phyloP scores from a whole-genome alignment of 1,140 invertebrate genomes.

The Telenomus remus region DNA sequence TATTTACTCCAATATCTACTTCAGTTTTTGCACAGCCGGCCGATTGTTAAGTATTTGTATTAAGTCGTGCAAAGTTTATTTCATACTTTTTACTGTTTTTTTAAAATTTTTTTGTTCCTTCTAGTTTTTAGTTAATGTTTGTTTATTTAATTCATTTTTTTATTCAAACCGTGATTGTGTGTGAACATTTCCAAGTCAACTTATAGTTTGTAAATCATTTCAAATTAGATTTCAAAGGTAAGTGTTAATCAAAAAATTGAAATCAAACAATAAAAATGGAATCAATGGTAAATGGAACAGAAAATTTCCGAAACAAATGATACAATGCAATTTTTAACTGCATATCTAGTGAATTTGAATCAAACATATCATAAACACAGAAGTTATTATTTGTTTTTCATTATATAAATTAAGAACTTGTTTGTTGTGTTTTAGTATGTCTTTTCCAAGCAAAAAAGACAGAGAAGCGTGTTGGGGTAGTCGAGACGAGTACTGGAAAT shows the following conservation, averaged over 20 bases:
- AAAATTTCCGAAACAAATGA: too few species aligned
- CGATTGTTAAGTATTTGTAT: neutral
- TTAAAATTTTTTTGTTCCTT: neutral
- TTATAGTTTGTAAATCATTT: neutral
- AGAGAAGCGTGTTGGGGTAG: constrained; percentile 88
- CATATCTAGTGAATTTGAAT: too few species aligned
- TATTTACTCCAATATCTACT: constrained; percentile 6
- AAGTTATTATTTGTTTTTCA: too few species aligned
- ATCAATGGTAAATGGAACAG: neutral
- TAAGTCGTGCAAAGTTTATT: too few species aligned
- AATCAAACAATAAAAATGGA: neutral
- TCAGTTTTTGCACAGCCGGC: constrained; percentile 16
- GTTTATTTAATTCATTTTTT: too few species aligned
- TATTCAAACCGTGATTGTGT: neutral
- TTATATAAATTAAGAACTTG: neutral
- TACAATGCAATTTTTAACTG: too few species aligned
- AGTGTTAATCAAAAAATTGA: neutral
- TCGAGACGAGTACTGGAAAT: constrained; percentile 92
- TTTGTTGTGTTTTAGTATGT: constrained; percentile 78
- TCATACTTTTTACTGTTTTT: neutral
- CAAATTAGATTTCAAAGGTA: constrained; percentile 3
- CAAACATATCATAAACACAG: too few species aligned
- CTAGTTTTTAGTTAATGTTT: neutral
- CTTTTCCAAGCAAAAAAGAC: constrained; percentile 88
- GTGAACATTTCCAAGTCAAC: neutral